Percentiles rank a stretch among this genome's conserved stretches.
phyloP scores from a whole-genome alignment of 2,888 invertebrate species.

The Holacanthella duospinosa region DNA sequence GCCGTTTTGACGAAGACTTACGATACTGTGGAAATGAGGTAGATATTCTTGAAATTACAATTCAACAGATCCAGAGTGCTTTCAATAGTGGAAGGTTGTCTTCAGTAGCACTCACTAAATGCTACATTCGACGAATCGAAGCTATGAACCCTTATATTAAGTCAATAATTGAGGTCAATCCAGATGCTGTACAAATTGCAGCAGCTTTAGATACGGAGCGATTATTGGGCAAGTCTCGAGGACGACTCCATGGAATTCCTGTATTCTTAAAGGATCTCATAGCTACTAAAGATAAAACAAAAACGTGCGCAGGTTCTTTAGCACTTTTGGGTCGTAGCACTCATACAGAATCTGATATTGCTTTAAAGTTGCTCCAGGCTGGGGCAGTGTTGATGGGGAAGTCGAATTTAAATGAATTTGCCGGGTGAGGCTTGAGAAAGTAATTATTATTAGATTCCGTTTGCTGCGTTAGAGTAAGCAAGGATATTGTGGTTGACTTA shows the following conservation, averaged over 20 bases:
- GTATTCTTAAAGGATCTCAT: conserved; percentile 12
- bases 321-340: conserved; percentile 10
- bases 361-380: neutral
- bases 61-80: neutral
- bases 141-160: conserved; percentile 8
- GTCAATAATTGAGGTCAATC: conserved; percentile 11
- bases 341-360: neutral
- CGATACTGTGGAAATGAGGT: too few species aligned
- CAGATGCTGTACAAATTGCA: conserved; percentile 10
- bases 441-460: too few species aligned
- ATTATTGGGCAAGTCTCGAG: neutral
- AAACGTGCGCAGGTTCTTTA: conserved; percentile 8
- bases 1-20: too few species aligned
- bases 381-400: conserved; percentile 12
- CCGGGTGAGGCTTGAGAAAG: too few species aligned
- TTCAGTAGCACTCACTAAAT: neutral
- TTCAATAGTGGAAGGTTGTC: neutral
- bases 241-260: conserved; percentile 10
- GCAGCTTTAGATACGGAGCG: conserved; percentile 1
- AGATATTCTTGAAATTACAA: conserved; percentile 6
- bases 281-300: conserved; percentile 9
- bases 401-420: conserved; percentile 9
- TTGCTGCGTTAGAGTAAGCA: too few species aligned
- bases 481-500: too few species aligned
- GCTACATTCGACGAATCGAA: conserved; percentile 9